phyloP scores from a whole-genome alignment of 2,888 invertebrate species.

The Hypselothyrea guttata region DNA sequence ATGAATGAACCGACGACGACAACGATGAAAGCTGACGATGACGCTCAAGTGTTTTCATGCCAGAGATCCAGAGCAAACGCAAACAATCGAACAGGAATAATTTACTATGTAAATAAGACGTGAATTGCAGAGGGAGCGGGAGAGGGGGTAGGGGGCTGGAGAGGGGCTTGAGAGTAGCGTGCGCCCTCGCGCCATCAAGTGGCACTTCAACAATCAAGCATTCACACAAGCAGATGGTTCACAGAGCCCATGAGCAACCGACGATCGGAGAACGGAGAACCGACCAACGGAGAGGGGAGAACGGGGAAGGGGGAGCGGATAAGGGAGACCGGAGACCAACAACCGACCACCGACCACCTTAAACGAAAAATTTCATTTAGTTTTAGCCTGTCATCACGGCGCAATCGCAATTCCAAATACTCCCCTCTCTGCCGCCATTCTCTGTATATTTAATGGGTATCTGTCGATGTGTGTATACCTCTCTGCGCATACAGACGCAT shows the following conservation, averaged over 20 bases:
- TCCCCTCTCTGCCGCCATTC: slow-evolving; percentile 31
- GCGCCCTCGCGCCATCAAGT: slow-evolving; percentile 73
- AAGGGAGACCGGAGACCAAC: too few relatives aligned
- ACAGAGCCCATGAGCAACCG: slow-evolving; percentile 45
- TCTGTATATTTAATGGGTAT: slow-evolving; percentile 22
- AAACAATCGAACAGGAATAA: slow-evolving; percentile 78
- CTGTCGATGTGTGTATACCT: slow-evolving; percentile 8
- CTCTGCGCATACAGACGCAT: slow-evolving; percentile 14
- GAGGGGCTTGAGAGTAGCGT: slow-evolving; percentile 62
- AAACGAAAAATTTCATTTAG: slow-evolving; percentile 72
- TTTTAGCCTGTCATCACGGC: slow-evolving; percentile 70
- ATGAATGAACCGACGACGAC: slow-evolving; percentile 64
- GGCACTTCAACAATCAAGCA: slow-evolving; percentile 77
- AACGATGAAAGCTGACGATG: slow-evolving; percentile 66
- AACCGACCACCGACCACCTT: slow-evolving; percentile 58
- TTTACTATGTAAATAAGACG: slow-evolving; percentile 77
- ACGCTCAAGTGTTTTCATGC: slow-evolving; percentile 72
- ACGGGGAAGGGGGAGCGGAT: too few relatives aligned
- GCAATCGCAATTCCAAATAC: slow-evolving; percentile 58
- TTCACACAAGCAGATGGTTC: slow-evolving; percentile 75
- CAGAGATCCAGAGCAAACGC: slow-evolving; percentile 74
- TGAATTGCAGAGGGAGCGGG: slow-evolving; percentile 25
- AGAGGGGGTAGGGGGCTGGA: not conserved
- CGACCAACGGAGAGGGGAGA: too few relatives aligned
- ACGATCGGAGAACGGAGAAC: too few relatives aligned